Conservation (phyloP, 2,888 invertebrate genomes). For the Argyra leucocephala region DNA sequence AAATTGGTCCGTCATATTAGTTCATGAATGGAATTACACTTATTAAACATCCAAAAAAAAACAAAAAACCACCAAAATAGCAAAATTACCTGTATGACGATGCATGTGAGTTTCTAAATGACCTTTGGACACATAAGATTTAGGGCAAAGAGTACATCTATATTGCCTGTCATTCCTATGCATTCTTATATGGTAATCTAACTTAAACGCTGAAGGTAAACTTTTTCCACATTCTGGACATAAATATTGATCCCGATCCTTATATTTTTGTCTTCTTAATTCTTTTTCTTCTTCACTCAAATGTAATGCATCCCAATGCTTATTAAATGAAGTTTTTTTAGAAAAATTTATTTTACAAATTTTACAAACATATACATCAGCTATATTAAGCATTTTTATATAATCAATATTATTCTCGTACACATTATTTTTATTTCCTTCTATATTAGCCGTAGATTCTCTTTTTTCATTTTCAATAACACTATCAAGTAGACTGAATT, state of each 20-base stretch:
- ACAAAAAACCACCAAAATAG: not conserved
- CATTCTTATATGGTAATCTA: not conserved
- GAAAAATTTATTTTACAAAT: conserved; percentile 1
- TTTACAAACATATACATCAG: not conserved
- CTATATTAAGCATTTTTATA: not conserved
- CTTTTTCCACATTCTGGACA: not conserved
- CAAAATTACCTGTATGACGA: not conserved
- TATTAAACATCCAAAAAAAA: not conserved
- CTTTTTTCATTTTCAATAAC: not conserved
- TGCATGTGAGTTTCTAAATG: not conserved
- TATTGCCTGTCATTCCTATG: not conserved
- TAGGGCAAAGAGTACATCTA: not conserved
- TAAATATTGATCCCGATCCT: not conserved
- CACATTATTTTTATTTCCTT: not conserved
- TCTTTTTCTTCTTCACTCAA: not conserved
- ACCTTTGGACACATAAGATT: not conserved
- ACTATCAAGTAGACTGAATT: not conserved
- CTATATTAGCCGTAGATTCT: not conserved
- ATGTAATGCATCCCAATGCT: not conserved
- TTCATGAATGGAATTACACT: no score
- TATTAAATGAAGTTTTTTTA: not conserved
- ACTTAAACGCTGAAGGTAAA: not conserved
- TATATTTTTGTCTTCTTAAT: not conserved
- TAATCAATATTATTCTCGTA: not conserved
- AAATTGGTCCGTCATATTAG: no score